Conservation (phyloP, 37 sponge, comb jelly and placozoan genomes). For the Beroe forskalii region DNA sequence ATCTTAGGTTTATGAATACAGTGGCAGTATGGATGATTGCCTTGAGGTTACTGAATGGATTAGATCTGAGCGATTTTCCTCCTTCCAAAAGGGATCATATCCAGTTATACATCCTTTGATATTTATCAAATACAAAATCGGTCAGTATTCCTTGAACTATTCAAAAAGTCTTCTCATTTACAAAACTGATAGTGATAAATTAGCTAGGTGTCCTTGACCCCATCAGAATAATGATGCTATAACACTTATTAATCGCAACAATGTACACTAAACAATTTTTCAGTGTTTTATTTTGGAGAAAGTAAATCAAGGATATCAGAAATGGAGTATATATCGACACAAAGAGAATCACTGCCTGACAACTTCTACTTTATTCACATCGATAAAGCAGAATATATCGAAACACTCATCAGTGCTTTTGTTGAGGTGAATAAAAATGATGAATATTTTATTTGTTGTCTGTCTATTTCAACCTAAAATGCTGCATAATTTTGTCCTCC, state of each 20-base stretch:
- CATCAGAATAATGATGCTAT: no score
- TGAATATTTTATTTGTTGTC: no score
- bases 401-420: slow-evolving; percentile 43
- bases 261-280: no score
- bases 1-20: slow-evolving; percentile 26
- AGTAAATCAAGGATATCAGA: neutral
- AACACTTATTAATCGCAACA: no score
- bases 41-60: neutral
- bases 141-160: neutral
- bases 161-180: no score
- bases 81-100: slow-evolving; percentile 35
- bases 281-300: slow-evolving; percentile 54
- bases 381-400: slow-evolving; percentile 45
- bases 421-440: slow-evolving; percentile 27
- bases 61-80: slow-evolving; percentile 10
- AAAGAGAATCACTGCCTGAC: neutral
- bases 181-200: no score
- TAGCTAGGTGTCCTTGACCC: no score
- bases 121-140: slow-evolving; percentile 29
- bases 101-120: slow-evolving; percentile 39
- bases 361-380: slow-evolving; percentile 25
- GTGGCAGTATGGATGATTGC: neutral
- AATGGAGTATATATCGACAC: neutral
- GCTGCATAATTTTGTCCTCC: neutral
- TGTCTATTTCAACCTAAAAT: no score